Conservation (phyloP, 2,888 invertebrate species). For the Schizotus pectinicornis region DNA sequence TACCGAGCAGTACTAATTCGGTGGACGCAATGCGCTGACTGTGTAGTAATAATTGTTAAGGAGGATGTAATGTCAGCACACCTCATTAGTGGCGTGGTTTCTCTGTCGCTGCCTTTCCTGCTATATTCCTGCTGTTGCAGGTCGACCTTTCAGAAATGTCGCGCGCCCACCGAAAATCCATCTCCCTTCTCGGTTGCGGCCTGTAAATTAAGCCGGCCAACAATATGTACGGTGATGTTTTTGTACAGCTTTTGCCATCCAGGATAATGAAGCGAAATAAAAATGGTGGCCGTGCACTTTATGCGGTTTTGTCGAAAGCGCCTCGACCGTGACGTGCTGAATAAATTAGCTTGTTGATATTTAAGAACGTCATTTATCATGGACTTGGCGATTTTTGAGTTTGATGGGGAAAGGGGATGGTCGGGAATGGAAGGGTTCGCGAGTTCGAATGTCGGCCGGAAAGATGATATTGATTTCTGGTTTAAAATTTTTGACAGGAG, state of each 20-base stretch:
- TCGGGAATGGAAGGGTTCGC: too few relatives aligned
- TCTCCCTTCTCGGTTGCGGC: constrained; percentile 7
- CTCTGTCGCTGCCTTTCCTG: constrained; percentile 39
- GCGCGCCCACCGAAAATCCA: constrained; percentile 29
- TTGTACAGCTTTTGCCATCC: constrained; percentile 7
- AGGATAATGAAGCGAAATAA: constrained; percentile 13
- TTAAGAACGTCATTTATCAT: constrained; percentile 15
- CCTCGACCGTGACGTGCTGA: constrained; percentile 23
- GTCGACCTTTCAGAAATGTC: constrained; percentile 48
- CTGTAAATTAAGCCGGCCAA: constrained; percentile 6
- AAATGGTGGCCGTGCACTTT: constrained; percentile 13
- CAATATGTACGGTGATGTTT: constrained; percentile 1
- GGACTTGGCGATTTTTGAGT: background rate
- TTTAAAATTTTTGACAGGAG: too few relatives aligned
- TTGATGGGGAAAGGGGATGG: background rate
- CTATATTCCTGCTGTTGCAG: constrained; percentile 32
- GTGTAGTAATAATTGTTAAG: constrained; percentile 44
- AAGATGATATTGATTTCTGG: too few relatives aligned
- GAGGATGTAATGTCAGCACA: constrained; percentile 53
- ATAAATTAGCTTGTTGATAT: constrained; percentile 36
- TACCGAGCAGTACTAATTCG: constrained; percentile 18
- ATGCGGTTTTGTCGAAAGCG: constrained; percentile 27
- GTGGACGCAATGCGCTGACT: constrained; percentile 32
- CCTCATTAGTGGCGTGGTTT: constrained; percentile 52
- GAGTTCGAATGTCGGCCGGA: too few relatives aligned